Percentiles rank a stretch among this genome's conserved stretches.
These are phyloP conservation scores for Latheticus oryzae DNA, from an alignment of 2,888 invertebrate genomes.

Conservation along the genomic window DNA sequence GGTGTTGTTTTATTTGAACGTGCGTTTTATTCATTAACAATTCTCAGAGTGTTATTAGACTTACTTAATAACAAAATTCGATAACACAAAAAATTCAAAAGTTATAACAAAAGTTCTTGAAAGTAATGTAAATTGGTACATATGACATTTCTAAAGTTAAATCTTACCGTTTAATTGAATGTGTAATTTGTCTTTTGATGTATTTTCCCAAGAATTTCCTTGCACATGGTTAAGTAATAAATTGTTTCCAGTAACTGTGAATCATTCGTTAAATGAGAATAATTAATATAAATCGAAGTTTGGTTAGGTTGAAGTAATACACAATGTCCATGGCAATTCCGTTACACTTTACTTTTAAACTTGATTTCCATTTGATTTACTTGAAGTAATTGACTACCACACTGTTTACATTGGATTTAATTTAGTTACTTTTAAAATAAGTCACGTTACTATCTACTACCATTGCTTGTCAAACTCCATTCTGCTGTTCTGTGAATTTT, in stretches of 20 bases:
- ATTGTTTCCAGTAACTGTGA: constrained; percentile 31
- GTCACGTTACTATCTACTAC: too few species aligned
- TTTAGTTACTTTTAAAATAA: too few species aligned
- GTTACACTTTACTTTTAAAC: constrained; percentile 16
- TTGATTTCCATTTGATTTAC: background rate
- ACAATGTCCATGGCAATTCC: constrained; percentile 24
- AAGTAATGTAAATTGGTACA: too few species aligned
- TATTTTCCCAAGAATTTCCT: constrained; percentile 1
- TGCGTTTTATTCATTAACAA: too few species aligned
- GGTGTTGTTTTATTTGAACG: too few species aligned
- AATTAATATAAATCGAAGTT: constrained; percentile 32
- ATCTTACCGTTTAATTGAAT: background rate
- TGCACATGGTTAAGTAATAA: constrained; percentile 13
- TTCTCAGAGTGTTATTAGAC: too few species aligned
- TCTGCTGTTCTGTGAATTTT: too few species aligned
- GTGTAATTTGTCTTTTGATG: constrained; percentile 14
- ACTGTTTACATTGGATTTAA: too few species aligned
- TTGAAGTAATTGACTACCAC: background rate
- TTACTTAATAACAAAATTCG: too few species aligned
- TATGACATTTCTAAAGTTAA: background rate
- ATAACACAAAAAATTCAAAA: too few species aligned
- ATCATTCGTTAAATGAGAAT: constrained; percentile 31
- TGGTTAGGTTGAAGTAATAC: constrained; percentile 34
- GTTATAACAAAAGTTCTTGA: too few species aligned
- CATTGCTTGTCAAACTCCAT: too few species aligned